Conservation (phyloP, 2,888 invertebrate genomes). For the Branchinecta sandiegonensis region DNA sequence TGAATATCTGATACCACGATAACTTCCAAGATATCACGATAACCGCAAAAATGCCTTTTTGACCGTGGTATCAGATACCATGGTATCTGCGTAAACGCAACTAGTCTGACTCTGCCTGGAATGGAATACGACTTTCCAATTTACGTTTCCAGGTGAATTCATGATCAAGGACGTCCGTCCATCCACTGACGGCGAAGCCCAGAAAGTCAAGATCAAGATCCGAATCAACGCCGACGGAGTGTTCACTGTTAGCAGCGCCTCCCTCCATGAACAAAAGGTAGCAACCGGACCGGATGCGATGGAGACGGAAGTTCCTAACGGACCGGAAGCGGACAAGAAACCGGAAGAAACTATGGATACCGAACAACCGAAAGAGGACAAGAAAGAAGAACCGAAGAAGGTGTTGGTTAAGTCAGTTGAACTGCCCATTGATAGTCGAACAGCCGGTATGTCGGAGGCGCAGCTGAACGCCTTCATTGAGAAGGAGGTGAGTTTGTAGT, state of each 20-base stretch:
- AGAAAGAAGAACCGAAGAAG: constrained; percentile 36
- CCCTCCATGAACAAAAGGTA: constrained; percentile 36
- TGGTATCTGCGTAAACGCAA: no score
- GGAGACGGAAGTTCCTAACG: constrained; percentile 24
- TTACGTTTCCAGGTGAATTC: constrained; percentile 49
- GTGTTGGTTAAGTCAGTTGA: constrained; percentile 60
- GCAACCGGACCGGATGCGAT: constrained; percentile 21
- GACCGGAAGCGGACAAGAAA: constrained; percentile 24
- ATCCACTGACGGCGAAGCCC: constrained; percentile 71
- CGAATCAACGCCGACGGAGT: constrained; percentile 87
- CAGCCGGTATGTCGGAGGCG: constrained; percentile 52
- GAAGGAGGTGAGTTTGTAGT: constrained; percentile 48
- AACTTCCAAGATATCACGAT: no score
- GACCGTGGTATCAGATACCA: no score
- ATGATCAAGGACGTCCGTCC: constrained; percentile 68
- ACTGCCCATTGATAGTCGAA: constrained; percentile 61
- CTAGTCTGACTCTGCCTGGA: not conserved
- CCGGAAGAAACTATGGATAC: constrained; percentile 24
- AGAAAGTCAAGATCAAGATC: constrained; percentile 91
- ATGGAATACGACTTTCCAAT: not conserved
- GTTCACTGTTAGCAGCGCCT: constrained; percentile 70
- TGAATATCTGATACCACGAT: no score
- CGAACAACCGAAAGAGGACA: constrained; percentile 21
- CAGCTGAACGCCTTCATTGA: constrained; percentile 61
- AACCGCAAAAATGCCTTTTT: no score